These are phyloP conservation scores for Gallinago jamesoni DNA, from an alignment of 2,113 vertebrate genomes.

Conservation along the genomic window DNA sequence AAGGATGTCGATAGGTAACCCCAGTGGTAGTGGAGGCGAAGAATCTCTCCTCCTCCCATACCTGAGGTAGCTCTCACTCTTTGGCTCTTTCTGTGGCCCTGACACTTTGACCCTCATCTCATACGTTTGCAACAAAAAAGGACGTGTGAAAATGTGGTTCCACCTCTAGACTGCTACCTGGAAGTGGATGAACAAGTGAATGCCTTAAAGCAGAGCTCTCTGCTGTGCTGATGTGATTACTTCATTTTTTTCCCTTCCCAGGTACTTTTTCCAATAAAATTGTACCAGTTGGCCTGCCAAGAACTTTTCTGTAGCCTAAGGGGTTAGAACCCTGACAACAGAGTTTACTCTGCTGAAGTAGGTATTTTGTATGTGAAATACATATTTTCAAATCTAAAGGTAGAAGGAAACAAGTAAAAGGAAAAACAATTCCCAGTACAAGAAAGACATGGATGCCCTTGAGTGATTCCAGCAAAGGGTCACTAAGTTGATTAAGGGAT, in stretches of 20 bases:
- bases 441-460: background rate
- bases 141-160: background rate
- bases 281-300: background rate
- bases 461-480: background rate
- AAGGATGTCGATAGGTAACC: rapidly evolving
- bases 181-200: background rate
- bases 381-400: background rate
- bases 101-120: background rate
- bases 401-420: background rate
- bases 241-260: background rate
- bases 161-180: background rate
- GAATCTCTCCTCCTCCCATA: background rate
- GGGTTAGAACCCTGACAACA: background rate
- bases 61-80: background rate
- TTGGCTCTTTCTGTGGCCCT: background rate
- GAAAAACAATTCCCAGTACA: background rate
- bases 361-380: background rate
- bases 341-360: background rate
- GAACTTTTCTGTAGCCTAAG: background rate
- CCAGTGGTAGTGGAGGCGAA: background rate
- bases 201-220: background rate
- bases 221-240: background rate
- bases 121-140: background rate
- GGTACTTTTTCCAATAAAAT: background rate
- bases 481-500: background rate